Percentiles rank a stretch among this genome's conserved stretches.
Evolutionary conservation across 2,113 vertebrate genomes (phyloP).

Genomic region (Leucosticte australis): DNA sequence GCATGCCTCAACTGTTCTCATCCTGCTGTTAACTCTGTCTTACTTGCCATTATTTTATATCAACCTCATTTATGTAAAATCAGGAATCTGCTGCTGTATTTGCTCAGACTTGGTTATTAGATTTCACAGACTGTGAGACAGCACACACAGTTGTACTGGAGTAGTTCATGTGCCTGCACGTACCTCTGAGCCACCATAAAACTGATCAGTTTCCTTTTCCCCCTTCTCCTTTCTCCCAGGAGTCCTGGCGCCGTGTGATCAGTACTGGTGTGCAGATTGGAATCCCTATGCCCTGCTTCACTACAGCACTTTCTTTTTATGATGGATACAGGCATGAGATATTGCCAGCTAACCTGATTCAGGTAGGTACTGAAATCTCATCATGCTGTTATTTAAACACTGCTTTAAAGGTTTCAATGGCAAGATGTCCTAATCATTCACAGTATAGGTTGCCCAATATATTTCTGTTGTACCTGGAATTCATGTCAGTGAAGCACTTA

Average conservation of each 20-base stretch:
- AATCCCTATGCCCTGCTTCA: constrained; percentile 97
- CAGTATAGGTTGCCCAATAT: not conserved
- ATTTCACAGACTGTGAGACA: accelerated
- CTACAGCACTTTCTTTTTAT: constrained; percentile 94
- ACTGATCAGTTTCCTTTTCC: not conserved
- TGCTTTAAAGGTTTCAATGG: not conserved
- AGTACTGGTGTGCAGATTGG: constrained; percentile 88
- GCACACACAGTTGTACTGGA: not conserved
- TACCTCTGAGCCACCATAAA: not conserved
- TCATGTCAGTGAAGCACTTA: not conserved
- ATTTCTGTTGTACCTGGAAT: not conserved
- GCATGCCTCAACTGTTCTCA: not conserved
- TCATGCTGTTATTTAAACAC: not conserved
- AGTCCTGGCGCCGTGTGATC: constrained; percentile 87
- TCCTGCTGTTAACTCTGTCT: not conserved
- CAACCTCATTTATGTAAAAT: not conserved
- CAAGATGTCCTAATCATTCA: not conserved
- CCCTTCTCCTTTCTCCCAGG: constrained; percentile 61
- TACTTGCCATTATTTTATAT: not conserved
- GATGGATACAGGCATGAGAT: constrained; percentile 90
- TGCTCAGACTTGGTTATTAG: not conserved
- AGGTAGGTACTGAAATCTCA: constrained; percentile 73
- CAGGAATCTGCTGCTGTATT: not conserved
- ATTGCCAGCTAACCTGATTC: constrained; percentile 93
- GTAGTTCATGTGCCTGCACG: not conserved